Evolutionary conservation across 2,888 invertebrate species (phyloP).

Genomic region (Andrena marginata): DNA sequence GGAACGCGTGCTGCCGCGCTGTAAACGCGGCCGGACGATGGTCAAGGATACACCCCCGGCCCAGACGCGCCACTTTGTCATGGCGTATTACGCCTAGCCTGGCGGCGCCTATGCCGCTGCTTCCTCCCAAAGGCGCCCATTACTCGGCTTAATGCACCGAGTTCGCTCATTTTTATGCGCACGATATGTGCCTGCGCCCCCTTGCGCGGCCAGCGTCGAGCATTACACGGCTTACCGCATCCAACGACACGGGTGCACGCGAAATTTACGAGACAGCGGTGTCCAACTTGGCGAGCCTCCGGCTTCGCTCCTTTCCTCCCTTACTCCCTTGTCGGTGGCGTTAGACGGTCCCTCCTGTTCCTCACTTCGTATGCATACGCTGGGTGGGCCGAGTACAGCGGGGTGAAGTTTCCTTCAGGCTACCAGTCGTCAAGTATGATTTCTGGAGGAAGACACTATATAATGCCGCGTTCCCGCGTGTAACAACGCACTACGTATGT

Average conservation of each 20-base stretch:
- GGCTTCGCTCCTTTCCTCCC: background rate
- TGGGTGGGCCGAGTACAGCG: no score
- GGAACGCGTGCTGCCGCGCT: slow-evolving; percentile 11
- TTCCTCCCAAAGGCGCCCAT: slow-evolving; percentile 73
- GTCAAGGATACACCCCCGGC: slow-evolving; percentile 67
- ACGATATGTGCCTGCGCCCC: slow-evolving; percentile 43
- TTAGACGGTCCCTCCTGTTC: no score
- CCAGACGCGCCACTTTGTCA: slow-evolving; percentile 70
- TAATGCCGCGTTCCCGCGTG: no score
- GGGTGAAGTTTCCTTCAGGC: no score
- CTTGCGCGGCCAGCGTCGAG: slow-evolving; percentile 42
- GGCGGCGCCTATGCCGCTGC: slow-evolving; percentile 66
- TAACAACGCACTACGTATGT: no score
- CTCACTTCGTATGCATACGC: no score
- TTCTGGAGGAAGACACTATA: no score
- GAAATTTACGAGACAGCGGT: slow-evolving; percentile 67
- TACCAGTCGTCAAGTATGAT: no score
- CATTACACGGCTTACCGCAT: slow-evolving; percentile 70
- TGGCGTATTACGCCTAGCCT: slow-evolving; percentile 70
- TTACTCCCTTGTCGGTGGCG: background rate
- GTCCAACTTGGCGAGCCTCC: slow-evolving; percentile 47
- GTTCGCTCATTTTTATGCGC: slow-evolving; percentile 73
- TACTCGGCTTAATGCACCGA: slow-evolving; percentile 77
- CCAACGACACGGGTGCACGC: slow-evolving; percentile 56
- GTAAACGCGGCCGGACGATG: slow-evolving; percentile 62